Base-by-base conservation (phyloP, 2,888 invertebrate species). In the Noctua pronuba region DNA sequence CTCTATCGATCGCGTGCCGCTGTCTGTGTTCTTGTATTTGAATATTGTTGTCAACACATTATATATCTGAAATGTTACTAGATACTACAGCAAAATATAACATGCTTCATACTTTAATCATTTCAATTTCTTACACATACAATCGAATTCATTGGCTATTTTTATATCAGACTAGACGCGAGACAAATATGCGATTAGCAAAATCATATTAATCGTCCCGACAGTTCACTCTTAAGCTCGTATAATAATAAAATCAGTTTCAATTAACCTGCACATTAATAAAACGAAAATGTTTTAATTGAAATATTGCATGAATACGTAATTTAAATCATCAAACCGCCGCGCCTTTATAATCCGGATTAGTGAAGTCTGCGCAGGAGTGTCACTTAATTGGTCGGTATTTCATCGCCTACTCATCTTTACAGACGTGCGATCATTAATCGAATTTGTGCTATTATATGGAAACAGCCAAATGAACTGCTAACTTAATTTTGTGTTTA, bases 1-100 rank as follows among this genome's bases (percentile, higher is more conserved):
- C 90, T 92, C 90, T 90, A 88, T 90, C 90, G 90, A 92, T 92
- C 91, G 91, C 92, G 92, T 92, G 93, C 90, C 85, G 91, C 88
- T 90, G 89, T 92, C 90, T 89, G 86, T 88, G 88, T 83, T 77
- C 70, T 67, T 86, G 83, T 86, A 88, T 90, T 88, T 84, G 84
- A 85, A 88, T 91, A 88, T 85, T 89, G 83, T 89, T 82, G 69
- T 82, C 66, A 80, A 84, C 83, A 79, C 75, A 72, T 78, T 46
- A n/a, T 68, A 58, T 41, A 60, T 67, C 13, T 67, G 18, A 46
- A 52, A 46, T 38, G 38, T 66, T 75, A 62, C n/a, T 28, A 65
- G 28, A 28, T 67, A 52, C 28, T 21, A 52, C 16, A 11, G 31
- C 28, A 66, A 65, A 81, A n/a, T 60, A 35, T 44, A 80, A 68